Base-by-base conservation (phyloP, 2,888 invertebrate species). In the Limenitis camilla region DNA sequence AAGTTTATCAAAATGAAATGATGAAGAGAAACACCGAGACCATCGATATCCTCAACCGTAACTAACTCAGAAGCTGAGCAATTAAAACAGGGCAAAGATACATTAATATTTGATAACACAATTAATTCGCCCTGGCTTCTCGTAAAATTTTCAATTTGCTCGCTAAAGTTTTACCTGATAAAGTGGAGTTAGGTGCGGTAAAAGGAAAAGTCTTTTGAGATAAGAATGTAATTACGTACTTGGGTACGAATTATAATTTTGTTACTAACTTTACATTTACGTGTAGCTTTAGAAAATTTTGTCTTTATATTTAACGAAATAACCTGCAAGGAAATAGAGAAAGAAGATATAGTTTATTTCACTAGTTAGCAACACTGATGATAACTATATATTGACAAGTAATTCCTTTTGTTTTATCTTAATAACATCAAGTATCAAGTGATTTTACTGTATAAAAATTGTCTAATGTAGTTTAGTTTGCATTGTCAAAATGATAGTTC, bases 21-120 rank as follows among this genome's bases (percentile, higher is more conserved):
- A 40, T 30, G 11, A 40, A 29, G 19, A n/a, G 30, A 29, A 10
- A 6, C 5, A 43, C 7, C 32, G 19, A 7, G 29, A 42, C 48
- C 39, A 9, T 39, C 7, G 19, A 52, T 55, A 53, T 47, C 33
- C 36, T 27, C 49, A 62, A 59, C 55, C 51, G 54, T 40, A 62
- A 63, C 60, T 60, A 61, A 54, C 32, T 30, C 57, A 60, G 64
- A 64, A 61, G 19, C 19, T 59, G 60, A 60, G 78, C 78, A 78
- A 83, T 82, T 81, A 85, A 74, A 69, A 61, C 61, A 55, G 60
- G 66, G 68, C 67, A 61, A 62, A 81, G 80, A 79, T 78, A 76
- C 70, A 82, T 85, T 86, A 85, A 87, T 86, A 82, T 81, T 84
- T 85, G 83, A 86, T 86, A 85, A 85, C 81, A 80, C 82, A 84